A percentile compares a stretch with the other conserved stretches of the same genome.
Evolutionary conservation across 2,797 vertebrate species (phyloP).

Genomic region (Acrocephalus scirpaceus): DNA sequence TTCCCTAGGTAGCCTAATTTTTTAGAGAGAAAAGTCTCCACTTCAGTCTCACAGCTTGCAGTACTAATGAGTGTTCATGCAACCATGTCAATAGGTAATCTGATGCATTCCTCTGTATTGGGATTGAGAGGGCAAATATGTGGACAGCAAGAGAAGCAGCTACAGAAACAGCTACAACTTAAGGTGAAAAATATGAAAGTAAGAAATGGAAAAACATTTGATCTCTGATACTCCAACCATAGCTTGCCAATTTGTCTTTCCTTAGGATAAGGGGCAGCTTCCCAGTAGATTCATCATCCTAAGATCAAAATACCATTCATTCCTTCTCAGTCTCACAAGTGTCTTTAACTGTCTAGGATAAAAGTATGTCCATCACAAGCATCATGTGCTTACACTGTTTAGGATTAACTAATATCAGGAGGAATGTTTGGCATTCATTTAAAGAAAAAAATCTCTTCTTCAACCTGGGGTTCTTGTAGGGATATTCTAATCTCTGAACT

Average conservation of each 20-base stretch:
- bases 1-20: not conserved
- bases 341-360: not conserved
- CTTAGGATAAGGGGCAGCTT: not conserved
- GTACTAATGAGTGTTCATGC: not conserved
- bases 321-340: not conserved
- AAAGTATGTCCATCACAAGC: not conserved
- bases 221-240: not conserved
- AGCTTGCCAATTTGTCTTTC: not conserved
- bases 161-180: not conserved
- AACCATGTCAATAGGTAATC: not conserved
- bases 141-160: not conserved
- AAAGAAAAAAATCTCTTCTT: not conserved
- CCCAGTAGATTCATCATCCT: not conserved
- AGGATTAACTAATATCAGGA: not conserved
- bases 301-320: not conserved
- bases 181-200: not conserved
- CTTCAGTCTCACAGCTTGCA: not conserved
- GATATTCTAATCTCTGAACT: not conserved
- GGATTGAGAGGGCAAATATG: not conserved
- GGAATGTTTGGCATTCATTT: not conserved
- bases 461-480: not conserved
- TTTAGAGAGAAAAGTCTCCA: not conserved
- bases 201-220: not conserved
- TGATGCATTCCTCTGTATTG: not conserved
- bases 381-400: not conserved